Percentiles rank a stretch among this genome's conserved stretches.
phyloP scores from a whole-genome alignment of 2,888 invertebrate species.

The Melinaea menophilus region DNA sequence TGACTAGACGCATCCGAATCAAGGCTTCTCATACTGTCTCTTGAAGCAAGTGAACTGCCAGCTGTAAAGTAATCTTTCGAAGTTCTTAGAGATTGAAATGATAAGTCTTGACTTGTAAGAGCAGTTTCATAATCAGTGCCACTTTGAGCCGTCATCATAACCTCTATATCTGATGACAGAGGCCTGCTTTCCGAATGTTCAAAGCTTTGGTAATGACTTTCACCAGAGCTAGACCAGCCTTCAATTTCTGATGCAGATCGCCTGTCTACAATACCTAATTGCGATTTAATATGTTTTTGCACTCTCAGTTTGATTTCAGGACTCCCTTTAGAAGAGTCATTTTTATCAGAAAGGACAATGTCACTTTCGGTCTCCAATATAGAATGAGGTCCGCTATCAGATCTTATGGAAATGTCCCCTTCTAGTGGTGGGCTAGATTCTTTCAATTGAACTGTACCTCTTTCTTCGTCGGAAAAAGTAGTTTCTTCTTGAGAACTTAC shows the following conservation, averaged over 20 bases:
- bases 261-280: slow-evolving; percentile 77
- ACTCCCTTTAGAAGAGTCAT: slow-evolving; percentile 68
- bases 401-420: slow-evolving; percentile 62
- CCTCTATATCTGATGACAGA: slow-evolving; percentile 91
- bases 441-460: slow-evolving; percentile 64
- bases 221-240: slow-evolving; percentile 90
- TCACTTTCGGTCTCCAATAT: slow-evolving; percentile 74
- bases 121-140: slow-evolving; percentile 93
- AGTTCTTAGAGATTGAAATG: slow-evolving; percentile 83
- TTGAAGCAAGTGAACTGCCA: slow-evolving; percentile 90
- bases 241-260: slow-evolving; percentile 89
- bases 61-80: slow-evolving; percentile 93
- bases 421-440: slow-evolving; percentile 68
- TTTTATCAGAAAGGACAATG: slow-evolving; percentile 61
- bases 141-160: slow-evolving; percentile 84
- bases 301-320: slow-evolving; percentile 68
- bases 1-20: slow-evolving; percentile 94
- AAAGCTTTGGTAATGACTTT: slow-evolving; percentile 93
- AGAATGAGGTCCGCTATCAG: slow-evolving; percentile 74
- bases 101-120: slow-evolving; percentile 86
- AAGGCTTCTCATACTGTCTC: slow-evolving; percentile 92
- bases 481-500: slow-evolving; percentile 66
- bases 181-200: slow-evolving; percentile 90
- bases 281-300: slow-evolving; percentile 70
- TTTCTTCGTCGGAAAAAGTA: slow-evolving; percentile 77